A percentile compares a stretch with the other conserved stretches of the same genome.
These are phyloP conservation scores for Epinotia ramella DNA, from an alignment of 2,888 invertebrate genomes.

Conservation along the genomic window DNA sequence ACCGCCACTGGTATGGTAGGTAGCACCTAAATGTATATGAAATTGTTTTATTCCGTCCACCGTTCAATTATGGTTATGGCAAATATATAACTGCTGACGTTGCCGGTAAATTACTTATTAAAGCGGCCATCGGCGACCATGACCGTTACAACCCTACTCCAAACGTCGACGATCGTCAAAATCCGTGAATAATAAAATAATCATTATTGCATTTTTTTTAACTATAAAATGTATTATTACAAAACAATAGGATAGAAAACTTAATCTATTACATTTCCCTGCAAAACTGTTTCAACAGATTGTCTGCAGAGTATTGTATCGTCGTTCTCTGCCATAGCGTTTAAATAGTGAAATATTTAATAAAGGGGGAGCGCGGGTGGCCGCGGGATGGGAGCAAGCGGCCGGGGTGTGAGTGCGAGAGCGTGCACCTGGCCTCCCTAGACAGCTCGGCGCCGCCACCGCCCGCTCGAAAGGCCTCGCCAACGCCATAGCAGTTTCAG, in stretches of 20 bases:
- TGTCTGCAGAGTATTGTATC: background rate
- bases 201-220: background rate
- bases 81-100: no score
- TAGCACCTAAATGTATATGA: no score
- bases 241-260: no score
- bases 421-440: conserved; percentile 37
- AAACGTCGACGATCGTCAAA: background rate
- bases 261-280: no score
- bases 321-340: background rate
- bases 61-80: no score
- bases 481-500: conserved; percentile 28
- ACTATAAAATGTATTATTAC: no score
- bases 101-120: no score
- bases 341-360: conserved; percentile 30
- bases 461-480: conserved; percentile 28
- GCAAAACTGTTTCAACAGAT: no score
- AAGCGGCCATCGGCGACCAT: background rate
- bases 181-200: background rate
- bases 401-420: conserved; percentile 10
- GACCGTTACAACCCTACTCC: background rate
- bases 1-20: no score
- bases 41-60: no score
- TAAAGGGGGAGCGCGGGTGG: conserved; percentile 10
- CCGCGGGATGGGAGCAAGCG: background rate
- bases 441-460: conserved; percentile 33